Base-by-base conservation (phyloP, 2,113 vertebrate genomes). In the Oenanthe oenanthe region DNA sequence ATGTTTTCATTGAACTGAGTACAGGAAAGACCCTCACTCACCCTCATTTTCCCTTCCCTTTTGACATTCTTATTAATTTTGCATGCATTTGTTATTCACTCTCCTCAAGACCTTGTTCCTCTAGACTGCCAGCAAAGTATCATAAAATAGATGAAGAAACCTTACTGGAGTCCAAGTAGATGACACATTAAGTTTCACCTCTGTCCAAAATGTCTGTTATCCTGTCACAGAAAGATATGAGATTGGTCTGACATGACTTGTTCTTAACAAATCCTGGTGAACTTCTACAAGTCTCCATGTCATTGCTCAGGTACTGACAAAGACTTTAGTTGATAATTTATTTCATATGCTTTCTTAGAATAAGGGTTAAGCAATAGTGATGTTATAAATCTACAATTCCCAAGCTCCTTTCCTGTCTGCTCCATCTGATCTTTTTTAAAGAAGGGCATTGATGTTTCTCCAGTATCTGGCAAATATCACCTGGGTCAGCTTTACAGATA, bases 151-250 rank as follows among this genome's bases (percentile, higher is more conserved):
- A 84, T 40, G 4, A 53, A 87, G 93, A 97, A 95, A 63, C 21
- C 18, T 81, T 60, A 47, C 53, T 71, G 53, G 21, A 86, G 43
- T 60, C 86, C 77, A 78, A 87, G 53, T 36, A 81, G 80, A 93
- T 75, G 76, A 95, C 47, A 71, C 43, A 15, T 84, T 60, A 63
- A 71, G 25, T 70, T 92, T 92, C 65, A 95, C 76, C 45, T 95
- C 72, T 89, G 45, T 68, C 51, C 61, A 77, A 54, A 74, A 12
- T 21, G 56, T 54, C 76, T 84, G 48, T 74, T 90, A 74, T 24
- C 15, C 28, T 74, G 61, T 78, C 88, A 89, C 28, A 89, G 83
- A 84, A 78, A 74, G 65, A 48, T 74, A 78, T 13, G 25, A 60
- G 40, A 68, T 38, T 84, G 73, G 28, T 87, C 65, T 92, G 83